Evolutionary conservation across 2,888 invertebrate species (phyloP), one percentile per base, ranked within the genome.

Genomic region (Drosophila limbata): DNA sequence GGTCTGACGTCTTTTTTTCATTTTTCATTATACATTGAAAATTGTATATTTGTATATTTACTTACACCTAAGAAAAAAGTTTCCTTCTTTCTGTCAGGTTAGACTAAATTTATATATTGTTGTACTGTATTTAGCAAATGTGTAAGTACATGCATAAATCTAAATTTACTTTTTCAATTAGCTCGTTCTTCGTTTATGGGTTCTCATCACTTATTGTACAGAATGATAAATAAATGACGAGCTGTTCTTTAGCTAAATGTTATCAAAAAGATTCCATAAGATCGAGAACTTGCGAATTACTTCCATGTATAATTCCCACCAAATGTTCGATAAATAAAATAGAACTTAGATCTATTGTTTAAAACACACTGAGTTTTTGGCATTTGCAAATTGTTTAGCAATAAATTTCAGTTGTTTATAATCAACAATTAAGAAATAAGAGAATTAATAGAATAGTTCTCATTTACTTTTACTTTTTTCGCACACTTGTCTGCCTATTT

Each of bases 401-500:
- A 31, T 40, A 31, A 28, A 40, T 31, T 31, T 13, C 4, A 31
- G 17, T 17, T 31, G 11, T 52, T 17, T 40, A 1, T 40, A 4
- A 11, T 9, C 4, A 15, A n/a, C n/a, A n/a, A 51, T 51, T 37
- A 13, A 21, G 19, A 56, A 56, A 45, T 45, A 21, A 21, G 42
- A 19, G n/a, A 65, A 55, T 62, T 47, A 42, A 59, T 55, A 56
- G 57, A 76, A 62, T 51, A 56, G 37, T 56, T 53, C n/a, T 40
- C 44, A 37, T 40, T 35, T 33, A 31, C 53, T 39, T 59, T 77
- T 70, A 74, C 28, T 59, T 72, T 39, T 60, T 57, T 55, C 31
- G 48, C 52, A 71, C 33, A 33, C 28, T 48, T 42, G 28, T 48
- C 11, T 10, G 40, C 13, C 48, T 77, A 69, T 69, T 78, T 78